Evolutionary conservation across 2,888 invertebrate species (phyloP).

Genomic region (Terebella lapidaria): DNA sequence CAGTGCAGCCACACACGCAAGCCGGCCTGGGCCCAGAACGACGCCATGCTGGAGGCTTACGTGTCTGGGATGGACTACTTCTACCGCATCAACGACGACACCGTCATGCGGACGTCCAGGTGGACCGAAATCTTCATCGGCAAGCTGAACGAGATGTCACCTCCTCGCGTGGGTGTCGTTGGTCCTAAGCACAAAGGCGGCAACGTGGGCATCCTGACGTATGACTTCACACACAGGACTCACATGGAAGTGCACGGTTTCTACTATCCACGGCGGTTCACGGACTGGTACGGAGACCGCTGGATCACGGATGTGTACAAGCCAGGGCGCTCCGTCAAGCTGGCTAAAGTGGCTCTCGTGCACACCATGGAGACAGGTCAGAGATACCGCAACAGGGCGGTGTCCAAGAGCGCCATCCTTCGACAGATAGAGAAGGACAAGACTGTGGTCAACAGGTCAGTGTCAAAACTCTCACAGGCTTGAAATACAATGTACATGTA

Average conservation of each 20-base stretch:
- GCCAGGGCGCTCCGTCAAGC: conserved; percentile 17
- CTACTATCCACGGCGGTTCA: conserved; percentile 24
- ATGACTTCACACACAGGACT: conserved; percentile 24
- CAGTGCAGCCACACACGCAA: conserved; percentile 18
- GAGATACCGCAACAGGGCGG: conserved; percentile 10
- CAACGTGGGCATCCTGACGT: conserved; percentile 20
- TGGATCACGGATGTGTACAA: conserved; percentile 26
- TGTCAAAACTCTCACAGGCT: background rate
- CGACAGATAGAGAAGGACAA: background rate
- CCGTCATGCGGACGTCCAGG: conserved; percentile 5
- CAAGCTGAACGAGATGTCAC: conserved; percentile 10
- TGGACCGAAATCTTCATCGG: conserved; percentile 19
- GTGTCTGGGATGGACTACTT: conserved; percentile 22
- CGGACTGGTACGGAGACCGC: conserved; percentile 26
- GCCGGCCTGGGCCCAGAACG: conserved; percentile 31
- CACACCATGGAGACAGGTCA: conserved; percentile 16
- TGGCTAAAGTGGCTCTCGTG: conserved; percentile 6
- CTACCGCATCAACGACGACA: conserved; percentile 27
- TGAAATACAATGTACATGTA: background rate
- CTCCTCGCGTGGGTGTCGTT: conserved; percentile 24
- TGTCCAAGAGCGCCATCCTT: background rate
- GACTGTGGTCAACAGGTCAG: background rate
- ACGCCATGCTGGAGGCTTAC: conserved; percentile 29
- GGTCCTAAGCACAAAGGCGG: conserved; percentile 25
- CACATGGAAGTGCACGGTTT: conserved; percentile 26